Base-by-base conservation (phyloP, 2,888 invertebrate genomes). In the Brenthis ino region DNA sequence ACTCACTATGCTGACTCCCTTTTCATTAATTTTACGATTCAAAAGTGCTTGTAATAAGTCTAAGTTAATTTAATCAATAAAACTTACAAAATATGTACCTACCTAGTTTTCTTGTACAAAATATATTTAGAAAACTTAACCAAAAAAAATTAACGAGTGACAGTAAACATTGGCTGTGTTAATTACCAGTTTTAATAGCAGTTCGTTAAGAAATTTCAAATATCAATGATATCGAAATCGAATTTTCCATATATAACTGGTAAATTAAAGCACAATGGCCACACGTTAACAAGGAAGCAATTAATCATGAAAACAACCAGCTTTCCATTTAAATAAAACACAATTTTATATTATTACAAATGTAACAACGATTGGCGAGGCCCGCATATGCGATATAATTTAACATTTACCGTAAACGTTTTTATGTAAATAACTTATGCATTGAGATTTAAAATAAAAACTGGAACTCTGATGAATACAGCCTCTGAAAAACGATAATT, bases 271-370 rank as follows among this genome's bases (percentile, higher is more conserved):
- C 70, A 71, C 70, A 68, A 67, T 71, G 65, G 69, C 74, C 67
- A 67, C 74, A 73, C 71, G 73, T 71, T 75, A 76, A 76, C 76
- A 73, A 73, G 71, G 72, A 73, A 67, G 69, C 72, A 75, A 72
- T 75, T 75, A 72, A 75, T 76, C 74, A 74, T 68, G 69, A 70
- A 71, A 73, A 68, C 68, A 67, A 70, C 73, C 73, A 68, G 71
- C 67, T 65, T 71, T 68, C 60, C 66, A 70, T 70, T 73, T 73
- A 74, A 74, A 74, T 74, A 70, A 74, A 72, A 74, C 70, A 65
- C 67, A 72, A 67, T 69, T 65, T 74, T 72, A 72, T 65, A 70
- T 67, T 70, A 72, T 68, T 72, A 68, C 68, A 66, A 68, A 64
- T 68, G 65, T 72, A 72, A 72, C 65, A 70, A 60, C 67, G 33